Evolutionary conservation across 1,140 invertebrate species (phyloP).

Genomic region (Tetramorium alpestre): DNA sequence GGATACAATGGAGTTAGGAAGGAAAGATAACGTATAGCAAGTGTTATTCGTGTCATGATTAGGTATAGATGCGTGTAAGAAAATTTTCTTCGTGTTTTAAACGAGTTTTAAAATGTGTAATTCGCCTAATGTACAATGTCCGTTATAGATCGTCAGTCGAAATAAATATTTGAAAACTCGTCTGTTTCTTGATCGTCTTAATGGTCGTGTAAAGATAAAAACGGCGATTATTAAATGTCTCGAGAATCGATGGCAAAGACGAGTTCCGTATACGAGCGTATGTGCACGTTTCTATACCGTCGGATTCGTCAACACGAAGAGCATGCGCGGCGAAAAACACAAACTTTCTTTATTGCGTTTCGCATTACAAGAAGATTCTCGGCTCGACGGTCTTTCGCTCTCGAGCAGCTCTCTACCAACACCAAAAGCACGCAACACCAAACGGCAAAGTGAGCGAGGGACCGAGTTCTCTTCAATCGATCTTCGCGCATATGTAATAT

Average conservation of each 20-base stretch:
- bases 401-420: slow-evolving; percentile 61
- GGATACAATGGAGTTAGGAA: slow-evolving; percentile 1
- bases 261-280: not conserved
- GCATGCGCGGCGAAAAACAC: slow-evolving; percentile 35
- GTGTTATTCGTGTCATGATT: slow-evolving; percentile 7
- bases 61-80: not conserved
- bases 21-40: slow-evolving; percentile 21
- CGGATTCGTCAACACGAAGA: slow-evolving; percentile 17
- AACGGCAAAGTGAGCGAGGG: slow-evolving; percentile 63
- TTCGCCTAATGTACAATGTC: not conserved
- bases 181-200: not conserved
- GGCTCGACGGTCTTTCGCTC: slow-evolving; percentile 63
- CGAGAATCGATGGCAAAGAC: slow-evolving; percentile 10
- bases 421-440: slow-evolving; percentile 68
- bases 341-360: slow-evolving; percentile 40
- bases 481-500: slow-evolving; percentile 27
- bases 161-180: slow-evolving; percentile 39
- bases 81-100: not conserved
- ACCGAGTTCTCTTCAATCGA: slow-evolving; percentile 51
- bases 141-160: not conserved
- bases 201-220: not conserved
- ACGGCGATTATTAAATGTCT: not conserved
- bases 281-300: not conserved
- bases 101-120: not conserved
- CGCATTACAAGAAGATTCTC: slow-evolving; percentile 22